Evolutionary conservation across 1,140 invertebrate genomes (phyloP), one percentile per base, ranked within the genome.

Genomic region (Hyles euphorbiae): DNA sequence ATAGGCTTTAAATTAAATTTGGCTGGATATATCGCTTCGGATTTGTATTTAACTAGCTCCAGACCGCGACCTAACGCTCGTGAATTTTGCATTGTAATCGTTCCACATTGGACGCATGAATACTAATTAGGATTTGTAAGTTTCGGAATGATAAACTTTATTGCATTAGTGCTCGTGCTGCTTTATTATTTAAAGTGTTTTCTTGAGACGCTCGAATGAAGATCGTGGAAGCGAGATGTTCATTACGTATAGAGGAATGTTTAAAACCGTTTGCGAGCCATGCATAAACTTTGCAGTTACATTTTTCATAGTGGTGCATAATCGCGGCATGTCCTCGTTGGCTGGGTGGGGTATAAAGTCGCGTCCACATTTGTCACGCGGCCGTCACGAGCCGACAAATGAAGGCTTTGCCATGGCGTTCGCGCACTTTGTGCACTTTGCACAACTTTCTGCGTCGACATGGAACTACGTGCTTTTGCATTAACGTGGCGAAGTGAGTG

Each of bases 381-480:
- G 76, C 65, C 81, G 83, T 86, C 83, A 88, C 72, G 68, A 78
- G 81, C 73, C 85, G 83, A 88, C 86, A 88, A 86, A 88, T 88
- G 86, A 88, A 86, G 81, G 83, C 83, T 84, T 87, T 83, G 75
- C 81, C 67, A 74, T 68, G 74, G 66, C 74, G 77, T 77, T 85
- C 70, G 74, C 78, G 74, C 78, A 84, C 83, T 83, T 83, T 86
- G 81, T 88, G 77, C 83, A 86, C 82, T 86, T 82, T 81, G 71
- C 75, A 77, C 75, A 86, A 88, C 79, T 88, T 86, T 88, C 80
- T 79, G 74, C 74, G 72, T 69, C 70, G 78, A 79, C 81, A 80
- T 78, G 75, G 70, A 80, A 86, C 81, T 85, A 85, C 81, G 85
- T 85, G 83, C 80, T 79, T 76, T 75, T 76, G 85, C 83, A 88